Percentiles rank a stretch among this genome's conserved stretches.
These are phyloP conservation scores for Cololabis saira DNA, from an alignment of 2,113 vertebrate species.

Conservation along the genomic window DNA sequence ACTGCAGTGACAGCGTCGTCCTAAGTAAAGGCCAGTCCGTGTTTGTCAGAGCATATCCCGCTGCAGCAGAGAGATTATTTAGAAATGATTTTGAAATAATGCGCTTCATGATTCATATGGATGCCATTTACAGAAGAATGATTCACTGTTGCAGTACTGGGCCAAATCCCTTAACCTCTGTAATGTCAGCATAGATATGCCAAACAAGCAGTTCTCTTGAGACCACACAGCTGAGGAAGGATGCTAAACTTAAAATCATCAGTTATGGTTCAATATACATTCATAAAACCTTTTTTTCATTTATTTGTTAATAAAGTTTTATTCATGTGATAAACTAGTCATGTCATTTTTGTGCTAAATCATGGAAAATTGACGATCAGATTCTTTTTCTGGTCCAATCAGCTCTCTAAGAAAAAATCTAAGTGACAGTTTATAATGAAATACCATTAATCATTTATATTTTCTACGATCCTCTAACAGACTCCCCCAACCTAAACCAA, in stretches of 20 bases:
- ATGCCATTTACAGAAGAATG: constrained; percentile 40
- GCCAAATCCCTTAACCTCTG: constrained; percentile 1
- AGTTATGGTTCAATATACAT: not conserved
- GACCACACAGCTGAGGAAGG: too few species aligned
- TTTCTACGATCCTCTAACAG: too few species aligned
- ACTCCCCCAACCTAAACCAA: too few species aligned
- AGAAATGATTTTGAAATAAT: constrained; percentile 49
- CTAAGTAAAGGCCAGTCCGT: constrained; percentile 8
- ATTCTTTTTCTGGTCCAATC: not conserved
- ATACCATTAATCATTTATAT: too few species aligned
- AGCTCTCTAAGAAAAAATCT: not conserved
- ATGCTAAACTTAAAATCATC: not conserved
- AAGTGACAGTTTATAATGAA: not conserved
- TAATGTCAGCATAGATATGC: not conserved
- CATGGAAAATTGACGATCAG: not conserved
- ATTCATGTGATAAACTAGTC: too few species aligned
- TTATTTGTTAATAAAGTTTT: too few species aligned
- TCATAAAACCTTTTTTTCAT: too few species aligned
- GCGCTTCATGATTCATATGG: constrained; percentile 36
- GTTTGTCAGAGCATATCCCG: constrained; percentile 2
- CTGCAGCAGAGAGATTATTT: constrained; percentile 30
- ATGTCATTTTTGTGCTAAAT: too few species aligned
- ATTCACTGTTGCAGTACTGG: constrained; percentile 26
- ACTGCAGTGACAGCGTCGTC: constrained; percentile 24
- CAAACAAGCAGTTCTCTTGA: not conserved